These are phyloP conservation scores for Carassius carassius DNA, from an alignment of 2,113 vertebrate genomes.

Conservation along the genomic window DNA sequence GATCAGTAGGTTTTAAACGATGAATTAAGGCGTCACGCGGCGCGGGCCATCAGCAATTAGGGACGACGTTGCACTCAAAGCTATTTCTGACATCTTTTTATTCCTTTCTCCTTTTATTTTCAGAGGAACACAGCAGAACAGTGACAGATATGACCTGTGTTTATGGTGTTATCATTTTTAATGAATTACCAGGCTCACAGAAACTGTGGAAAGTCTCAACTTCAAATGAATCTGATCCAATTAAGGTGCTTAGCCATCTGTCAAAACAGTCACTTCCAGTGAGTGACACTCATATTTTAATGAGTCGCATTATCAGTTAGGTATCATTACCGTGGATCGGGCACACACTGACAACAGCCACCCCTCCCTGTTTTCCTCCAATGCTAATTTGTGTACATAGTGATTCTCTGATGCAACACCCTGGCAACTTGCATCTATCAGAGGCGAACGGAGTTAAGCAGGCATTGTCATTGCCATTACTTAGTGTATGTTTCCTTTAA, in stretches of 20 bases:
- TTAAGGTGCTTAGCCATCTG: constrained; percentile 57
- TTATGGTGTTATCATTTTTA: constrained; percentile 29
- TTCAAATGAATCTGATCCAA: constrained; percentile 49
- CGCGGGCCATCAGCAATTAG: constrained; percentile 46
- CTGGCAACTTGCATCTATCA: constrained; percentile 53
- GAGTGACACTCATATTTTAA: constrained; percentile 47
- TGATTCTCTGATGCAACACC: constrained; percentile 50
- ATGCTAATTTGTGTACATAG: constrained; percentile 38
- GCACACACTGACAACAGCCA: constrained; percentile 9
- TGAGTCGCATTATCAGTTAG: constrained; percentile 44
- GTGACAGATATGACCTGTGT: constrained; percentile 37
- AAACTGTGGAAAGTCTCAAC: constrained; percentile 31
- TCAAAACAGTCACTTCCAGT: constrained; percentile 46
- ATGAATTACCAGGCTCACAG: constrained; percentile 39
- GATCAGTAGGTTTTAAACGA: constrained; percentile 43
- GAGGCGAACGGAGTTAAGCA: constrained; percentile 5
- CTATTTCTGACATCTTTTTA: constrained; percentile 32
- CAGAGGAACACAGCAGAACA: not conserved
- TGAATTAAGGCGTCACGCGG: constrained; percentile 34
- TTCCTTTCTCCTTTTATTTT: constrained; percentile 27
- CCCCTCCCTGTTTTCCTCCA: constrained; percentile 31
- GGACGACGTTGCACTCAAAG: constrained; percentile 32
- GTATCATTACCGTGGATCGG: constrained; percentile 29
- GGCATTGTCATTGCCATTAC: constrained; percentile 5
- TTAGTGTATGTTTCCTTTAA: constrained; percentile 2